These are phyloP conservation scores for Leucophenga varia DNA, from an alignment of 1,140 invertebrate genomes.

Conservation along the genomic window DNA sequence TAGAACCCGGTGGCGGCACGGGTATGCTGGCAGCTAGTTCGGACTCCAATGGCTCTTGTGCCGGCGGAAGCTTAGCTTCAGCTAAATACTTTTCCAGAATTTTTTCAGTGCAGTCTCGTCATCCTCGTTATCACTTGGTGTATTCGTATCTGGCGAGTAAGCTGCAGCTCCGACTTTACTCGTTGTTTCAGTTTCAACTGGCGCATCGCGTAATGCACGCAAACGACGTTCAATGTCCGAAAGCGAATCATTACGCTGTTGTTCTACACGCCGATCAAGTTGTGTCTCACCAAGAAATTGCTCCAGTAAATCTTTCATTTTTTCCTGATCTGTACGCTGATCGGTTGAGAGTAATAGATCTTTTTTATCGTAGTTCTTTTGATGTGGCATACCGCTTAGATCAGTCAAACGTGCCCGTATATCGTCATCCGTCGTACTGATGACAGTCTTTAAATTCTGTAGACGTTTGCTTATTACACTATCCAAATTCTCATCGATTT, in stretches of 20 bases:
- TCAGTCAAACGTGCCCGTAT: constrained; percentile 61
- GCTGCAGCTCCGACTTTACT: not conserved
- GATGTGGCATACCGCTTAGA: constrained; percentile 59
- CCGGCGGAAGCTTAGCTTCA: constrained; percentile 34
- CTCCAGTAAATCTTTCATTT: constrained; percentile 63
- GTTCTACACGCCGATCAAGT: constrained; percentile 57
- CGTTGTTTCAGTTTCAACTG: constrained; percentile 17
- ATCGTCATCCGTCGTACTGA: constrained; percentile 50
- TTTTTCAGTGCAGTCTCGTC: constrained; percentile 55
- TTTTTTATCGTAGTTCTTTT: constrained; percentile 42
- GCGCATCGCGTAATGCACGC: constrained; percentile 51
- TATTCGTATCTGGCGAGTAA: constrained; percentile 30
- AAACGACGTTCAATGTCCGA: constrained; percentile 59
- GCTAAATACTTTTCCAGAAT: constrained; percentile 30
- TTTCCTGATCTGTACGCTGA: constrained; percentile 63
- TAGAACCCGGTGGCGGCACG: constrained; percentile 2
- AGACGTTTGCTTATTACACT: constrained; percentile 60
- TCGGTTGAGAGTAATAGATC: constrained; percentile 53
- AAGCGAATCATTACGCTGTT: constrained; percentile 58
- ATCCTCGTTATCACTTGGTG: constrained; percentile 54
- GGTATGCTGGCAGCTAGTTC: constrained; percentile 20
- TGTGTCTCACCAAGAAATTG: constrained; percentile 62
- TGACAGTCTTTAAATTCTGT: constrained; percentile 61
- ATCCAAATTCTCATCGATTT: constrained; percentile 54
- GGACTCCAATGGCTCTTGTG: constrained; percentile 33